phyloP scores from a whole-genome alignment of 2,888 invertebrate genomes.

The Gisinianus flammeolus region DNA sequence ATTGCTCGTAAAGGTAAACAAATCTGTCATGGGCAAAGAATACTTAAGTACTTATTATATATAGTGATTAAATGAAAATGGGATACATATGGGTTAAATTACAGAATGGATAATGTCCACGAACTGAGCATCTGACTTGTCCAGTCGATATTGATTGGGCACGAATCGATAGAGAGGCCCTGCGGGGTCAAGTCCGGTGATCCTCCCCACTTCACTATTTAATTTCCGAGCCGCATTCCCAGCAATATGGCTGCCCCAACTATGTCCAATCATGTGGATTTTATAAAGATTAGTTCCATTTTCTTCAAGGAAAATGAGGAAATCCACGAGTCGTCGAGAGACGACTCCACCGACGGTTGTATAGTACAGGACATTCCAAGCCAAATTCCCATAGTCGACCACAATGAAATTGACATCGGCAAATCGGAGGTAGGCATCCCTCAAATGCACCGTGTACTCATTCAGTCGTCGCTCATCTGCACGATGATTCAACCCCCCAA shows the following conservation, averaged over 20 bases:
- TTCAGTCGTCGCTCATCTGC: constrained; percentile 46
- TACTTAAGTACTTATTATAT: not conserved
- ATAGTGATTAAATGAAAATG: not conserved
- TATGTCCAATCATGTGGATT: constrained; percentile 49
- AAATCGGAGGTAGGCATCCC: constrained; percentile 50
- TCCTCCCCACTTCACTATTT: constrained; percentile 45
- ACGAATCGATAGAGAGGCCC: constrained; percentile 48
- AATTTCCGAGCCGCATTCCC: constrained; percentile 47
- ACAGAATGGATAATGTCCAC: constrained; percentile 52
- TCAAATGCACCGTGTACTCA: constrained; percentile 48
- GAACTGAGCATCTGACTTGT: constrained; percentile 49
- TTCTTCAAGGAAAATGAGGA: constrained; percentile 46
- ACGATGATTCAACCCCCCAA: constrained; percentile 49
- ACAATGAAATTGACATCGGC: constrained; percentile 52
- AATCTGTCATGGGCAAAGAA: not conserved
- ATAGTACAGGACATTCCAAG: constrained; percentile 42
- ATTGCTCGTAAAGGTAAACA: not conserved
- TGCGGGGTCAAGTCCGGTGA: constrained; percentile 53
- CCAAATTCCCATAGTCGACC: constrained; percentile 49
- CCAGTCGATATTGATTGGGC: constrained; percentile 49
- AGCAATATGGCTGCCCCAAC: constrained; percentile 44
- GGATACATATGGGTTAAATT: not conserved
- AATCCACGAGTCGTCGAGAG: constrained; percentile 42
- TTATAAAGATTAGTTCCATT: constrained; percentile 46
- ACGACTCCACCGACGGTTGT: constrained; percentile 50